Evolutionary conservation across 1,140 invertebrate genomes (phyloP).

Genomic region (Drosophila punjabiensis): DNA sequence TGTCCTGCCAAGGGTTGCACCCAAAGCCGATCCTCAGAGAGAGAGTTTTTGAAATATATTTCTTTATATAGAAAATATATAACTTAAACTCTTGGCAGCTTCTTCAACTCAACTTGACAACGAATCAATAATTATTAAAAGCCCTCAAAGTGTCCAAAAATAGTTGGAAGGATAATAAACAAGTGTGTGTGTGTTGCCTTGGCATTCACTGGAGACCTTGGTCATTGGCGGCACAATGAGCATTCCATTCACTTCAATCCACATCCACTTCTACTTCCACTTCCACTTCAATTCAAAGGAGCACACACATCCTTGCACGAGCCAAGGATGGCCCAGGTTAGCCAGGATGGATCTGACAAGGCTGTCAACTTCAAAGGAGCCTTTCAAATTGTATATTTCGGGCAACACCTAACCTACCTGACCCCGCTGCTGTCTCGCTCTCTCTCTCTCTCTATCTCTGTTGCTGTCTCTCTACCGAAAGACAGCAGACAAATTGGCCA

Average conservation of each 20-base stretch:
- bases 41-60: neutral
- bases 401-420: conserved; percentile 68
- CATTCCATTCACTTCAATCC: conserved; percentile 37
- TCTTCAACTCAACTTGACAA: too few species aligned
- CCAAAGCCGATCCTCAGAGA: conserved; percentile 6
- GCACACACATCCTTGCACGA: conserved; percentile 27
- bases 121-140: neutral
- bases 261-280: too few species aligned
- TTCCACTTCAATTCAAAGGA: conserved; percentile 26
- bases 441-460: neutral
- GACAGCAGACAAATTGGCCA: conserved; percentile 79
- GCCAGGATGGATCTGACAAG: conserved; percentile 18
- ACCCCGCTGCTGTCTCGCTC: neutral
- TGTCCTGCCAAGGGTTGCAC: conserved; percentile 23
- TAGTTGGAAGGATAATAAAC: neutral
- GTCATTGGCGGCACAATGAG: conserved; percentile 53
- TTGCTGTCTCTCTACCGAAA: too few species aligned
- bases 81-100: neutral
- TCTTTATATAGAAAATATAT: neutral
- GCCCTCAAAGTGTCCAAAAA: neutral
- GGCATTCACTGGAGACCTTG: conserved; percentile 17
- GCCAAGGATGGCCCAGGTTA: conserved; percentile 36
- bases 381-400: conserved; percentile 76
- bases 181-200: conserved; percentile 16
- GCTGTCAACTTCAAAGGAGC: conserved; percentile 74